Base-by-base conservation (phyloP, 2,888 invertebrate genomes). In the Epirrita christyi region DNA sequence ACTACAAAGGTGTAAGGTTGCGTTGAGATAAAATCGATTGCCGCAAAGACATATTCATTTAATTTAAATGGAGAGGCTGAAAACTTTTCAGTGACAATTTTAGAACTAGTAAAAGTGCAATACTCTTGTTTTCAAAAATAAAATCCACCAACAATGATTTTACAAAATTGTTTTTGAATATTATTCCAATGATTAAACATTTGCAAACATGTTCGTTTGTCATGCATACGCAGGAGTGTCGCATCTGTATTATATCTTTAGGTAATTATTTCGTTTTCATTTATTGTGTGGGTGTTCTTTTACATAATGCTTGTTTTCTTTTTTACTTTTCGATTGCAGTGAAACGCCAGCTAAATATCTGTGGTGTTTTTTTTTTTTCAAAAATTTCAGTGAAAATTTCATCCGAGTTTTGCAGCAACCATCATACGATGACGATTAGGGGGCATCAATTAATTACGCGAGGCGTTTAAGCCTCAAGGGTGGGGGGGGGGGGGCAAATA, bases 181-280 rank as follows among this genome's bases (percentile, higher is more conserved):
- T n/a, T 41, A 41, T 49, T 45, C 40, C 15, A 6, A 52, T 55
- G 13, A 49, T 51, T 53, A 47, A 59, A 59, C n/a, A 6, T 44
- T 61, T 51, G 54, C 47, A 43, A 44, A 55, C 28, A 34, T 62
- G 44, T 45, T n/a, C 55, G 37, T 49, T 60, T 55, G 43, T 55
- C 55, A 61, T 60, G 59, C 54, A 45, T 46, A 43, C 55, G 32
- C 63, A 57, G 55, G 63, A 57, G 55, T 61, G 53, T 58, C 51
- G 58, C 59, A 59, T 58, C 50, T 59, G 53, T 61, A 51, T 55
- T 55, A 61, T 59, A 64, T 62, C 50, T 61, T 61, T 62, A 58
- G 58, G 61, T 62, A 59, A 59, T 61, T 59, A 56, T 54, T 59
- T 52, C 6, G 6, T 40, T 32, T 50, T 10, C 7, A 10, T 37